These are phyloP conservation scores for Alfaro cultratus DNA, from an alignment of 2,797 vertebrate species.

Conservation along the genomic window DNA sequence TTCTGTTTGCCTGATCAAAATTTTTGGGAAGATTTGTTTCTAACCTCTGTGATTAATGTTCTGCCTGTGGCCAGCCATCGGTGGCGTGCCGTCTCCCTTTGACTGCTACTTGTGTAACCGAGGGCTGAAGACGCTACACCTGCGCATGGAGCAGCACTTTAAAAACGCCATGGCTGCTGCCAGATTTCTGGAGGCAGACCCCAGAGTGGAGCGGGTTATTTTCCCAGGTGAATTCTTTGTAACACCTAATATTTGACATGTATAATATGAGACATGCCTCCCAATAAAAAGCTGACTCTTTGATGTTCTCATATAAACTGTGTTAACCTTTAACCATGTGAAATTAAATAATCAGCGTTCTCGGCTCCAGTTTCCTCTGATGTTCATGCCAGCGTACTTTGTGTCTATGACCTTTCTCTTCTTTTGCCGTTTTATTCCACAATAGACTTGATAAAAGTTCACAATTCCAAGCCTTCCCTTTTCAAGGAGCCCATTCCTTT, in stretches of 20 bases:
- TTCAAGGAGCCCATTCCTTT: not conserved
- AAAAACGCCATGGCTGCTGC: conserved; percentile 86
- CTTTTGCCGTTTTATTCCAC: not conserved
- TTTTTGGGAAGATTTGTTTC: conserved; percentile 33
- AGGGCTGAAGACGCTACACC: conserved; percentile 90
- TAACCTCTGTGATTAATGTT: conserved; percentile 8
- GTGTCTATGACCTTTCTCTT: not conserved
- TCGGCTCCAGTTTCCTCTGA: not conserved
- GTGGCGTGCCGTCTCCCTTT: conserved; percentile 90
- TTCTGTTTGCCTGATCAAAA: conserved; percentile 26
- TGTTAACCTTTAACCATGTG: not conserved
- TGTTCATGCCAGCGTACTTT: not conserved
- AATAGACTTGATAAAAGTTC: not conserved
- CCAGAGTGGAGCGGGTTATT: conserved; percentile 86
- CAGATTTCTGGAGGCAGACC: conserved; percentile 84
- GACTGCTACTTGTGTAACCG: conserved; percentile 92
- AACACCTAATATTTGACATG: not conserved
- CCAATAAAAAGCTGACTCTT: accelerated
- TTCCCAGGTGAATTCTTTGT: conserved; percentile 83
- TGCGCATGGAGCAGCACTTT: conserved; percentile 94
- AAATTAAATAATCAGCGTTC: not conserved
- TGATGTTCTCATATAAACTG: not conserved
- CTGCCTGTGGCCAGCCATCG: conserved; percentile 79
- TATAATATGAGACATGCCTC: not conserved
- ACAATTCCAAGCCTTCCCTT: not conserved